Evolutionary conservation across 2,888 invertebrate genomes (phyloP).

Genomic region (Sycophila texana): DNA sequence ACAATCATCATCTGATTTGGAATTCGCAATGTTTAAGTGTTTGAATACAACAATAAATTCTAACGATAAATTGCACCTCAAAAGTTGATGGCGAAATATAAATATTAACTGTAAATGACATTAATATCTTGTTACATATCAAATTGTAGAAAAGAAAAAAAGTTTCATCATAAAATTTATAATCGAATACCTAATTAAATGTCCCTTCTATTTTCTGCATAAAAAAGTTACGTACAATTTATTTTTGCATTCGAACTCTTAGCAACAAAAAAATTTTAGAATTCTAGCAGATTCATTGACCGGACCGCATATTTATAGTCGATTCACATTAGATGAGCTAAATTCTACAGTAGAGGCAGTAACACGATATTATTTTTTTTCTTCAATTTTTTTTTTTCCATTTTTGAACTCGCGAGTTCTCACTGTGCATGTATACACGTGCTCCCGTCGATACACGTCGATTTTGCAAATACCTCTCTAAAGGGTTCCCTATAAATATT

Average conservation of each 20-base stretch:
- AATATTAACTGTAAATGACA: too few relatives aligned
- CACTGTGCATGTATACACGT: constrained; percentile 47
- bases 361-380: constrained; percentile 63
- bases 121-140: too few relatives aligned
- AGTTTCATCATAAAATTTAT: background rate
- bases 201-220: background rate
- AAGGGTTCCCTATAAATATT: constrained; percentile 45
- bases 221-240: background rate
- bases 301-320: constrained; percentile 54
- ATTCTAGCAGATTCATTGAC: constrained; percentile 42
- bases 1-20: constrained; percentile 23
- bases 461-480: constrained; percentile 41
- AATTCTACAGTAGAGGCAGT: constrained; percentile 70
- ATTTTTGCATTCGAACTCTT: constrained; percentile 18
- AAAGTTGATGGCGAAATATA: too few relatives aligned
- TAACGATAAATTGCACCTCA: too few relatives aligned
- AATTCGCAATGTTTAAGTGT: constrained; percentile 19
- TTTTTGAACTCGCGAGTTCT: constrained; percentile 51
- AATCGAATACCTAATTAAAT: background rate
- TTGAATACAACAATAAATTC: constrained; percentile 15
- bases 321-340: constrained; percentile 64
- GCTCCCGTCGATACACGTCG: constrained; percentile 41
- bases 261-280: constrained; percentile 12
- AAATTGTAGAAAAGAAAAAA: too few relatives aligned
- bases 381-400: constrained; percentile 46